phyloP scores from a whole-genome alignment of 1,140 invertebrate species.

The Solen grandis region DNA sequence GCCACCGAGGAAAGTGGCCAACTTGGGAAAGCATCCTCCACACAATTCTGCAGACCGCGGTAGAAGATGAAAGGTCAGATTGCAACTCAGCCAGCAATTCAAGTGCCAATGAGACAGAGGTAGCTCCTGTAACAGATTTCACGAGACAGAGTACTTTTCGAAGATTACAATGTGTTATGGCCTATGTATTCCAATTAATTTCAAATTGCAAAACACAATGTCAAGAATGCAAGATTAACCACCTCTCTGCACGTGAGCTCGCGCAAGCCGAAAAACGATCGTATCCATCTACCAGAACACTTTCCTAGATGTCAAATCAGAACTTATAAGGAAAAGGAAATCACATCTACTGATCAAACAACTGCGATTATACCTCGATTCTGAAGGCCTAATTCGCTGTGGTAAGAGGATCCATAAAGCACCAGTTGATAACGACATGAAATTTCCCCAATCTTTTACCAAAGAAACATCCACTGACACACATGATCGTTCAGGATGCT shows the following conservation, averaged over 20 bases:
- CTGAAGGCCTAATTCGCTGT: slow-evolving; percentile 23
- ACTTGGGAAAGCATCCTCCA: neutral
- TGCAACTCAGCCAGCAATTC: no score
- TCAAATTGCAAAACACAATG: neutral
- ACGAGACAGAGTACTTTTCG: neutral
- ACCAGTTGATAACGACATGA: slow-evolving; percentile 14
- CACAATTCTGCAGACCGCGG: neutral
- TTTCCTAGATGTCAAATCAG: neutral
- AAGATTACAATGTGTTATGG: no score
- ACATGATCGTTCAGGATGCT: slow-evolving; percentile 20
- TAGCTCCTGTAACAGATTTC: neutral
- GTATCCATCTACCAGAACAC: neutral
- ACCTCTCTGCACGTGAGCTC: neutral
- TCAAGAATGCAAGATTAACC: neutral
- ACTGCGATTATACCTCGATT: slow-evolving; percentile 39
- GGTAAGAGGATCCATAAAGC: slow-evolving; percentile 48
- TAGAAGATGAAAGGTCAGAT: neutral
- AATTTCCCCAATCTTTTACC: slow-evolving; percentile 53
- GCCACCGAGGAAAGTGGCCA: neutral
- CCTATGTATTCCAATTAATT: neutral
- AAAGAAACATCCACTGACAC: slow-evolving; percentile 39
- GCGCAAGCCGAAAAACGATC: neutral
- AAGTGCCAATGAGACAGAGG: no score
- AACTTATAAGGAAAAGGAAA: neutral
- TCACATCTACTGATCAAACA: neutral